Evolutionary conservation across 2,113 vertebrate species (phyloP).

Genomic region (Corvus moneduloides): DNA sequence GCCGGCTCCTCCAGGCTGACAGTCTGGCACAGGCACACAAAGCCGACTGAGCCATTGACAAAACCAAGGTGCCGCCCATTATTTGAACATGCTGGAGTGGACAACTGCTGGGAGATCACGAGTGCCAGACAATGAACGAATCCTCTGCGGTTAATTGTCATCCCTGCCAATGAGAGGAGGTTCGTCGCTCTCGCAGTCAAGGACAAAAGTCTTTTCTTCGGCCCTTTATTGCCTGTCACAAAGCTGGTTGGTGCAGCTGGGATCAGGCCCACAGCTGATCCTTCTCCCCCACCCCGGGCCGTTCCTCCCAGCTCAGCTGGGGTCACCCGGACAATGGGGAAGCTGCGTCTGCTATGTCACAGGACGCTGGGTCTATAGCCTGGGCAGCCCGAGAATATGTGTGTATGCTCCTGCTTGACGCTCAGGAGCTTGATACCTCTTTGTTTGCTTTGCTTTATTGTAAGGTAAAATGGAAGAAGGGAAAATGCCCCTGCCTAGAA

Average conservation of each 20-base stretch:
- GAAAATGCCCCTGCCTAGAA: neutral
- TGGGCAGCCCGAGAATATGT: neutral
- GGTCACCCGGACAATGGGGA: slow-evolving; percentile 8
- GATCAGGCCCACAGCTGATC: slow-evolving; percentile 68
- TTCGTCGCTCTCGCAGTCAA: neutral
- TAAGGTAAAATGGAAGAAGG: neutral
- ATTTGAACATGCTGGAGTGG: neutral
- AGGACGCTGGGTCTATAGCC: neutral
- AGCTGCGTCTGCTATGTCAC: neutral
- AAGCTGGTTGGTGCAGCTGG: slow-evolving; percentile 67
- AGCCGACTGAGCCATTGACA: neutral
- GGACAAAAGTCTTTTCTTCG: slow-evolving; percentile 67
- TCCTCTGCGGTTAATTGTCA: slow-evolving; percentile 50
- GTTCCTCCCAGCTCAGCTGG: slow-evolving; percentile 61
- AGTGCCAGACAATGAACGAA: slow-evolving; percentile 35
- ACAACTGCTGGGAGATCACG: slow-evolving; percentile 13
- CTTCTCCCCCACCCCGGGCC: neutral
- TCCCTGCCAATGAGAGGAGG: slow-evolving; percentile 40
- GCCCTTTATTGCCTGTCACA: slow-evolving; percentile 58
- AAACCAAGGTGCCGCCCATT: neutral
- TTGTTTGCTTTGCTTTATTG: slow-evolving; percentile 7
- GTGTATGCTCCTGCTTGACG: neutral
- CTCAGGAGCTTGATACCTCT: neutral
- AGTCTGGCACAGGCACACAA: slow-evolving; percentile 13
- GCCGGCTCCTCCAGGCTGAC: neutral